Percentiles rank a stretch among this genome's conserved stretches.
These are phyloP conservation scores for Pterostichus madidus DNA, from an alignment of 2,888 invertebrate species.

Conservation along the genomic window DNA sequence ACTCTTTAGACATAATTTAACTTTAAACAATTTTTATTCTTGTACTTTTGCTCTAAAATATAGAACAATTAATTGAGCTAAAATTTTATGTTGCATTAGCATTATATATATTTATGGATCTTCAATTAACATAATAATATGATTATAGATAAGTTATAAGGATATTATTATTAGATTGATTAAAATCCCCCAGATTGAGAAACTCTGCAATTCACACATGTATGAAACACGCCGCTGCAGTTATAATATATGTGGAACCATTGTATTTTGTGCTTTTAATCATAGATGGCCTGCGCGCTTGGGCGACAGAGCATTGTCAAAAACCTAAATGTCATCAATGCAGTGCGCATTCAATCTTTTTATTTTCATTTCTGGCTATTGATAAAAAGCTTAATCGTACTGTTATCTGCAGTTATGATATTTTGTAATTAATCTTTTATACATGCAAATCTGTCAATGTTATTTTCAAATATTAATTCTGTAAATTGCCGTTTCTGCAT, in stretches of 20 bases:
- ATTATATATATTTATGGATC: too few relatives aligned
- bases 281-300: slow-evolving; percentile 28
- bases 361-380: slow-evolving; percentile 19
- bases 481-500: background rate
- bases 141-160: too few relatives aligned
- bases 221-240: slow-evolving; percentile 31
- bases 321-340: slow-evolving; percentile 59
- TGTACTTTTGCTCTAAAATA: too few relatives aligned
- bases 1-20: too few relatives aligned
- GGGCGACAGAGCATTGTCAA: slow-evolving; percentile 54
- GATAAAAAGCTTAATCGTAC: slow-evolving; percentile 51
- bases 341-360: slow-evolving; percentile 36
- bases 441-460: slow-evolving; percentile 28
- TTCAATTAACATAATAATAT: too few relatives aligned
- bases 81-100: too few relatives aligned
- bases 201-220: background rate
- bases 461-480: slow-evolving; percentile 16
- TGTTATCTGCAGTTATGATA: slow-evolving; percentile 24
- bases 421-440: slow-evolving; percentile 57
- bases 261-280: slow-evolving; percentile 59
- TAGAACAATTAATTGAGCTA: too few relatives aligned
- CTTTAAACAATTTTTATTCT: too few relatives aligned
- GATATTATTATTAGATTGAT: background rate
- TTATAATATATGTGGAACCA: slow-evolving; percentile 43
- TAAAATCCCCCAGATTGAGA: slow-evolving; percentile 16